These are phyloP conservation scores for Nipponia nippon DNA, from an alignment of 2,113 vertebrate genomes.

Conservation along the genomic window DNA sequence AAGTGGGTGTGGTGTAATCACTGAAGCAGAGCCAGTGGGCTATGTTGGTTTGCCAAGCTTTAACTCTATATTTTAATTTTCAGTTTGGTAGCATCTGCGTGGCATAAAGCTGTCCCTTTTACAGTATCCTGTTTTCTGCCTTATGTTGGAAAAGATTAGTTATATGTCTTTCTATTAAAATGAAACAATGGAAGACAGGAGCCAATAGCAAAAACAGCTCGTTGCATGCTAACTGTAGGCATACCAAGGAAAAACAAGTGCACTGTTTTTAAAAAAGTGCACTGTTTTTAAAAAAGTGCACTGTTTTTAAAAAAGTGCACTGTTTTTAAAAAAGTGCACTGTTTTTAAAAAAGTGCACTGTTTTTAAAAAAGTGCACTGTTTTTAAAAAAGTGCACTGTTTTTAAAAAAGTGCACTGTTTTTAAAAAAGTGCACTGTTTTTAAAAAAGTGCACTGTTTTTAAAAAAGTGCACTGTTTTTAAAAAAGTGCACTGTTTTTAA, in stretches of 20 bases:
- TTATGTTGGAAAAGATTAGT: background rate
- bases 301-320: too few species aligned
- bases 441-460: too few species aligned
- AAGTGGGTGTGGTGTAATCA: background rate
- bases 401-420: too few species aligned
- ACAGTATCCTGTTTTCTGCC: background rate
- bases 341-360: too few species aligned
- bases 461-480: too few species aligned
- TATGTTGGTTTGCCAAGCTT: background rate
- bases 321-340: too few species aligned
- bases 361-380: too few species aligned
- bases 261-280: too few species aligned
- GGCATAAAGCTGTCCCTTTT: background rate
- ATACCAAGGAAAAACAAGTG: background rate
- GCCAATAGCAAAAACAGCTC: background rate
- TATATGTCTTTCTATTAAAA: background rate
- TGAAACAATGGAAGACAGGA: background rate
- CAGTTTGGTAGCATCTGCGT: background rate
- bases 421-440: too few species aligned
- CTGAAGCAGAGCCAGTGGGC: background rate
- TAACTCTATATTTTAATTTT: background rate
- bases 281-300: too few species aligned
- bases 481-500: too few species aligned
- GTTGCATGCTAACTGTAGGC: background rate
- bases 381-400: too few species aligned